These are phyloP conservation scores for Thalassophryne amazonica DNA, from an alignment of 2,797 vertebrate genomes.

Conservation along the genomic window DNA sequence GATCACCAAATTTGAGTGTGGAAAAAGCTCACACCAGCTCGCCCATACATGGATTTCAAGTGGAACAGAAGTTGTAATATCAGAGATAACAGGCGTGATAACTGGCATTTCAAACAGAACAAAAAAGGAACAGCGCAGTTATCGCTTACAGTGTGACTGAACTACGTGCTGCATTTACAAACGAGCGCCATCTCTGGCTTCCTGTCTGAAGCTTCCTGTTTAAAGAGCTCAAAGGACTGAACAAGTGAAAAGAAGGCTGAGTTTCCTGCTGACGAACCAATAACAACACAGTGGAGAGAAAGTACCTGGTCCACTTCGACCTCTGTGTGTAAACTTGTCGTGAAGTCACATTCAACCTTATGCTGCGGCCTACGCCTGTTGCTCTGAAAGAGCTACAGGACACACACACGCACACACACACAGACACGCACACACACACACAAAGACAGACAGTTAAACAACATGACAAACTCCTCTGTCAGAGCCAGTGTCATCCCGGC, in stretches of 20 bases:
- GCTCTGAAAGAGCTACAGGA: constrained; percentile 90
- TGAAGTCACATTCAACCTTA: constrained; percentile 79
- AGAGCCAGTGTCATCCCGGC: background rate
- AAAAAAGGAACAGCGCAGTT: background rate
- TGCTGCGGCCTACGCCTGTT: constrained; percentile 69
- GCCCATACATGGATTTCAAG: background rate
- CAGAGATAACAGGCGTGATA: no score
- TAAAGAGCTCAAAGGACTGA: constrained; percentile 44
- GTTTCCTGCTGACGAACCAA: constrained; percentile 78
- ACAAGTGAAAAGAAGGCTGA: constrained; percentile 56
- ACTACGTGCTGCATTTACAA: constrained; percentile 61
- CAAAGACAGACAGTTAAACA: constrained; percentile 52
- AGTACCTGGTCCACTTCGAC: constrained; percentile 88
- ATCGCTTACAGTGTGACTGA: constrained; percentile 6
- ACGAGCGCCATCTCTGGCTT: constrained; percentile 52
- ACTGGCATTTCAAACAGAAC: constrained; percentile 1
- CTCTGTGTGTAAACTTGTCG: constrained; percentile 83
- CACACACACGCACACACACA: constrained; percentile 34
- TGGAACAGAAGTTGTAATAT: background rate
- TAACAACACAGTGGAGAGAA: constrained; percentile 44
- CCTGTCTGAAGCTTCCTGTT: constrained; percentile 68
- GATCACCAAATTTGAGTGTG: background rate
- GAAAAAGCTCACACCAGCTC: background rate
- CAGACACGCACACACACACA: constrained; percentile 43
- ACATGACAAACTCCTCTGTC: constrained; percentile 12